Evolutionary conservation across 92 coral and sea anemone genomes (phyloP), one percentile per base, ranked within the genome.

Genomic region (Phymanthus crucifer): DNA sequence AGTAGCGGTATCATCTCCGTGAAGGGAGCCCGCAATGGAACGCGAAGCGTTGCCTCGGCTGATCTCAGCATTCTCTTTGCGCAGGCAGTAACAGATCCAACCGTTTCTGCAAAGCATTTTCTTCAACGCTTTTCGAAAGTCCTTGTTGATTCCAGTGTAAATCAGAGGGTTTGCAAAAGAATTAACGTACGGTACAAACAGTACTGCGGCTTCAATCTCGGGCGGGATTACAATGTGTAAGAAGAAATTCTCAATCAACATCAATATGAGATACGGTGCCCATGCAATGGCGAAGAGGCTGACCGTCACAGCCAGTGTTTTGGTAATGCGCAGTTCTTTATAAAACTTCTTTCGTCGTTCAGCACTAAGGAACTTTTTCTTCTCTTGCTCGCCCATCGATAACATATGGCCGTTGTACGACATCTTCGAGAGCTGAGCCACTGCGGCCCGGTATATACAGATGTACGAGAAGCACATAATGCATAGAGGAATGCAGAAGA

Each of bases 71-170:
- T 14, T 34, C 34, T 70, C 68, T 18, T 31, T 69, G 10, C 32
- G 83, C 11, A 40, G 5, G 32, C 83, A 79, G 3, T 10, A 12
- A 35, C 91, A 80, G 9, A 75, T 26, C 26, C 40, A 66, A 36
- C 80, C 56, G n/a, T 83, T 57, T 69, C 69, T 70, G 58, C 97
- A 92, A 18, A 83, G 71, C 36, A 92, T 88, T 68, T 81, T 92
- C 73, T 92, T 92, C 71, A 92, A 87, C 32, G 97, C 97, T 40
- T 84, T 71, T 34, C 97, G 82, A 66, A 92, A 92, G 78, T 92
- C 97, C 32, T 90, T 84, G 83, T 87, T 92, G 85, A 92, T 90
- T 14, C 97, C 97, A 14, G 97, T 90, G 72, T 90, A 92, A 18
- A 92, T 86, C 92, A 91, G 85, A 16, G 97, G 97, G 26, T 92